Evolutionary conservation across 2,797 vertebrate genomes (phyloP).

Genomic region (Clamator glandarius): DNA sequence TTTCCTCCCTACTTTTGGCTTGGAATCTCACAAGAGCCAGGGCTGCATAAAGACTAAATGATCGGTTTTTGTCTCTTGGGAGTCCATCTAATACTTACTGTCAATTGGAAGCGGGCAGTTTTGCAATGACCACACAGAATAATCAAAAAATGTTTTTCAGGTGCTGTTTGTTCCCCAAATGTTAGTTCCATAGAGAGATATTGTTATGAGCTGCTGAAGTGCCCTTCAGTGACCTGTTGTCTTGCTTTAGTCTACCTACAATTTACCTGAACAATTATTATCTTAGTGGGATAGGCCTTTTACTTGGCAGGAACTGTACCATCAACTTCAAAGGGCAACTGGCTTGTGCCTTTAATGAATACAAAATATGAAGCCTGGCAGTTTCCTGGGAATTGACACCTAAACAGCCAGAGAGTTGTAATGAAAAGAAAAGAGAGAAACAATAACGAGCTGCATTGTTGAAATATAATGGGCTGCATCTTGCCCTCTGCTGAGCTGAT

Average conservation of each 20-base stretch:
- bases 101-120: neutral
- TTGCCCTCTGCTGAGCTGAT: constrained; percentile 54
- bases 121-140: neutral
- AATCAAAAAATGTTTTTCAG: neutral
- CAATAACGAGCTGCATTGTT: constrained; percentile 54
- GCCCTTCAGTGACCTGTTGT: constrained; percentile 15
- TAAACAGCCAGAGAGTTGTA: constrained; percentile 9
- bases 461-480: constrained; percentile 49
- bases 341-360: neutral
- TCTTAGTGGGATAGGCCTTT: constrained; percentile 51
- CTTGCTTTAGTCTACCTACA: constrained; percentile 8
- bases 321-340: constrained; percentile 25
- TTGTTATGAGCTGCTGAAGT: neutral
- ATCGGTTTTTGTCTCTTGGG: neutral
- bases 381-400: constrained; percentile 37
- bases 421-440: constrained; percentile 49
- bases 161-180: constrained; percentile 43
- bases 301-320: neutral
- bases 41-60: neutral
- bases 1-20: neutral
- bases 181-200: constrained; percentile 21
- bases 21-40: neutral
- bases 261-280: constrained; percentile 51
- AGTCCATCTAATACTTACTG: neutral
- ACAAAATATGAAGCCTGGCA: neutral